Conservation (phyloP, 2,888 invertebrate species). For the Nowickia ferox region DNA sequence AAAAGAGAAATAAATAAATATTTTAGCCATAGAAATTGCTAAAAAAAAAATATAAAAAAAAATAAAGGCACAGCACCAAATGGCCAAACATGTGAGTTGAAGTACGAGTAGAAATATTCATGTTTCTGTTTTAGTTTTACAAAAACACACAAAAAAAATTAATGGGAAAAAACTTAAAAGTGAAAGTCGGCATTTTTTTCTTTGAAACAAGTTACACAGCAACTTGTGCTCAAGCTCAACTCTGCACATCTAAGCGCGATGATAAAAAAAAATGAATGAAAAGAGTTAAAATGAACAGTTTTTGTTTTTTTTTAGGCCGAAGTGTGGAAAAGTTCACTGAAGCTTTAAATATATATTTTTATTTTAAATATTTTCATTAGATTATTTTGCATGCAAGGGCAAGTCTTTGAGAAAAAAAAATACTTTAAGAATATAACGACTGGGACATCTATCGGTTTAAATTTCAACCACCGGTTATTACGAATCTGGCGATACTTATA, state of each 20-base stretch:
- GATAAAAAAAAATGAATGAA: constrained; percentile 42
- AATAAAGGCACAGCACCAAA: constrained; percentile 10
- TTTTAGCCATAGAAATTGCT: constrained; percentile 36
- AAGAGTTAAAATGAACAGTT: constrained; percentile 12
- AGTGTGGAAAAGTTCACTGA: constrained; percentile 51
- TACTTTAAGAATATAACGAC: too few relatives aligned
- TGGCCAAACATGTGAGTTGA: constrained; percentile 38
- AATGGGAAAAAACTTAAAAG: constrained; percentile 57
- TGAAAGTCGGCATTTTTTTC: constrained; percentile 58
- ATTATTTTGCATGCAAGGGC: not conserved
- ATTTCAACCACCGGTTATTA: too few relatives aligned
- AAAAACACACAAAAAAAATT: constrained; percentile 14
- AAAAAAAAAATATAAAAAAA: not conserved
- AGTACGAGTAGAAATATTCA: constrained; percentile 26
- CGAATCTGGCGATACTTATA: too few relatives aligned
- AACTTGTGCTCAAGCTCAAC: constrained; percentile 31
- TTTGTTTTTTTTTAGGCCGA: constrained; percentile 15
- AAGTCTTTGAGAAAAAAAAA: not conserved
- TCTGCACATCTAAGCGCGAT: constrained; percentile 38
- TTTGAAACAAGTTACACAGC: constrained; percentile 32
- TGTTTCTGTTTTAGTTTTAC: constrained; percentile 24
- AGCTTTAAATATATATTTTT: constrained; percentile 28
- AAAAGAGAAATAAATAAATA: constrained; percentile 31
- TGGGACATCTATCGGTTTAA: too few relatives aligned
- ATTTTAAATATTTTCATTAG: constrained; percentile 13